Percentiles rank a stretch among this genome's conserved stretches.
Conservation (phyloP, 2,797 vertebrate genomes). For the Synaphobranchus kaupii region DNA sequence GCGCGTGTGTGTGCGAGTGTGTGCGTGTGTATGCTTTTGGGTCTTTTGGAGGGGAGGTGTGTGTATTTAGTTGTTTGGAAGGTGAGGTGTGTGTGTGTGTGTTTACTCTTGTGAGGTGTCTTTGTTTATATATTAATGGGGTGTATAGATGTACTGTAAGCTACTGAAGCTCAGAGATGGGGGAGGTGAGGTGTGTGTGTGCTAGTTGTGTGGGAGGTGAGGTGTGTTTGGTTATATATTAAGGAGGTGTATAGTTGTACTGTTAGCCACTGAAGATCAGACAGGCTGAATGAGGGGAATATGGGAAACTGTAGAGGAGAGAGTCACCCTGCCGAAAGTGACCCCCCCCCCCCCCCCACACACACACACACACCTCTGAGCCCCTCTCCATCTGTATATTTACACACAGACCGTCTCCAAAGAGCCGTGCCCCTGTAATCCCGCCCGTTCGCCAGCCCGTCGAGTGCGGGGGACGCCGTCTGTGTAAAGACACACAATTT, state of each 20-base stretch:
- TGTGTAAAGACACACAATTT: background rate
- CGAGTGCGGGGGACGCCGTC: background rate
- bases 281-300: background rate
- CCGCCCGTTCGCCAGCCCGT: too few species aligned
- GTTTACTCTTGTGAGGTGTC: background rate
- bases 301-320: background rate
- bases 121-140: background rate
- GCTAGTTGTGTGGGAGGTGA: background rate
- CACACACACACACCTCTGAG: background rate
- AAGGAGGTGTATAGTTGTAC: background rate
- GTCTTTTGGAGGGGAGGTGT: background rate
- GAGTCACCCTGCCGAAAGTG: background rate
- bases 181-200: too few species aligned
- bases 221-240: background rate
- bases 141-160: background rate
- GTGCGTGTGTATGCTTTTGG: background rate
- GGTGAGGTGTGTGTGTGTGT: background rate
- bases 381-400: background rate
- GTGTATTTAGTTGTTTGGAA: background rate
- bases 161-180: background rate
- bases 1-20: background rate
- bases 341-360: too few species aligned
- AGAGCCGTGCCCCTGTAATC: background rate
- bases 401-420: background rate
- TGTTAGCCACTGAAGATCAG: background rate